Evolutionary conservation across 2,888 invertebrate genomes (phyloP).

Genomic region (Acronicta aceris): DNA sequence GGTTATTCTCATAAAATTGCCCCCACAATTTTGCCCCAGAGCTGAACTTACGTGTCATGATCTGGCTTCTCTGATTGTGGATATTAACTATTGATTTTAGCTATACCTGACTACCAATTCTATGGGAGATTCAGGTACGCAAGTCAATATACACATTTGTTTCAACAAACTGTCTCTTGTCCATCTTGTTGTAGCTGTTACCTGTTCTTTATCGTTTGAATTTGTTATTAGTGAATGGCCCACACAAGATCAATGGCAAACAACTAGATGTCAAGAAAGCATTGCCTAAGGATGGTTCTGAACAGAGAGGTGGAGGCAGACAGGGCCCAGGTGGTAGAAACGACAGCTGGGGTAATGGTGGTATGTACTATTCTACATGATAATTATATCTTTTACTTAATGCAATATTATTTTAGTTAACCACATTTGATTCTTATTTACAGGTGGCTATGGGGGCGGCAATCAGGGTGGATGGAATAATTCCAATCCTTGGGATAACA

Average conservation of each 20-base stretch:
- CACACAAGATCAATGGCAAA: constrained; percentile 95
- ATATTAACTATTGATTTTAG: constrained; percentile 83
- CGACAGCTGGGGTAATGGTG: constrained; percentile 78
- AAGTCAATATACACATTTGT: constrained; percentile 81
- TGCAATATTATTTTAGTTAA: neutral
- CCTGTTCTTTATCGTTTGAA: constrained; percentile 25
- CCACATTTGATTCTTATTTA: constrained; percentile 43
- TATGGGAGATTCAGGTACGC: constrained; percentile 82
- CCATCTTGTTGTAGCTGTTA: no score
- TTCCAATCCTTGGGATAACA: constrained; percentile 87
- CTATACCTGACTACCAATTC: constrained; percentile 80
- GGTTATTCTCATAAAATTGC: constrained; percentile 8
- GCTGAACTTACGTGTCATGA: constrained; percentile 77
- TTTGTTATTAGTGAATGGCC: constrained; percentile 91
- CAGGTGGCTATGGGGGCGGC: constrained; percentile 88
- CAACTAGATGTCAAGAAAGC: constrained; percentile 98
- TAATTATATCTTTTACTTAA: neutral
- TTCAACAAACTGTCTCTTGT: neutral
- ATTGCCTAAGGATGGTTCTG: constrained; percentile 93
- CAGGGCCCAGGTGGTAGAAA: constrained; percentile 77
- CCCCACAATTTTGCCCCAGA: constrained; percentile 87
- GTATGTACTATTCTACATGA: constrained; percentile 40
- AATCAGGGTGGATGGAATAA: constrained; percentile 89
- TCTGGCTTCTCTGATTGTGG: constrained; percentile 88
- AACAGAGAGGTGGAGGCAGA: constrained; percentile 88